Evolutionary conservation across 2,113 vertebrate genomes (phyloP).

Genomic region (Gambusia holbrooki): DNA sequence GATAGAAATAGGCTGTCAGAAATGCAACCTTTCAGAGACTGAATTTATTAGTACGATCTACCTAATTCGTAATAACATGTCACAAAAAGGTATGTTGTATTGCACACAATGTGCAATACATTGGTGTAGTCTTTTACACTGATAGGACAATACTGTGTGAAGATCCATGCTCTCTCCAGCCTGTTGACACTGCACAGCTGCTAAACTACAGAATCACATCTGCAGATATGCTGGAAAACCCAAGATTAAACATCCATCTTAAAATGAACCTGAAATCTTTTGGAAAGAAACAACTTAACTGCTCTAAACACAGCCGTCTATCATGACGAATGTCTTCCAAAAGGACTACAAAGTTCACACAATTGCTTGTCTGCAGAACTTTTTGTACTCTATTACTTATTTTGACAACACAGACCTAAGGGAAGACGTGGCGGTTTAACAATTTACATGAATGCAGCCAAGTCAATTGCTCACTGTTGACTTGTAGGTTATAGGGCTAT

Average conservation of each 20-base stretch:
- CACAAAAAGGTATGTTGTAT: no score
- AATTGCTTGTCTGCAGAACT: background rate
- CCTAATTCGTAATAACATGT: no score
- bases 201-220: background rate
- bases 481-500: background rate
- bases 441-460: constrained; percentile 1
- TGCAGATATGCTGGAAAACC: background rate
- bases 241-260: background rate
- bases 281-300: background rate
- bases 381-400: background rate
- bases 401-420: background rate
- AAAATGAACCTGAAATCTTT: background rate
- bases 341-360: background rate
- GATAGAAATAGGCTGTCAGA: background rate
- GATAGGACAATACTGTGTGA: background rate
- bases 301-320: background rate
- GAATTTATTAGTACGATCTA: no score
- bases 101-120: no score
- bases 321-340: background rate
- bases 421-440: background rate
- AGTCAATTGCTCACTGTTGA: background rate
- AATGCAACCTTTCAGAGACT: background rate
- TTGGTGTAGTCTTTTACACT: no score
- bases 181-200: background rate
- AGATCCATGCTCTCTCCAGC: background rate